Evolutionary conservation across 2,888 invertebrate genomes (phyloP).

Genomic region (Mythimna pallens): DNA sequence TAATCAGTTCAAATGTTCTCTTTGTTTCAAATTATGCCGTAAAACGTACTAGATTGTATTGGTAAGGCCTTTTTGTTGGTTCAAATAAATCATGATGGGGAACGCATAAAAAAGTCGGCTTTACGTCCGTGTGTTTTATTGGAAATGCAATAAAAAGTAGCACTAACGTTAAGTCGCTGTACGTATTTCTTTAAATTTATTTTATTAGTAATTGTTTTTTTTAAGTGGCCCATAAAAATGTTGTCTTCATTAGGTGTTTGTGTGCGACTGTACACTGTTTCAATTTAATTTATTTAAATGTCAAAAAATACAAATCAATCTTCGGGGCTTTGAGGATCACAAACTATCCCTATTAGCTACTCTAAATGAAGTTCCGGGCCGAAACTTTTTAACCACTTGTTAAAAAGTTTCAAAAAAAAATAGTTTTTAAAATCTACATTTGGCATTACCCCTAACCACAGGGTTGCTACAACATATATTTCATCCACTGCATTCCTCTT

Average conservation of each 20-base stretch:
- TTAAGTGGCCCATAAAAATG: conserved; percentile 25
- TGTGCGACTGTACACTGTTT: conserved; percentile 21
- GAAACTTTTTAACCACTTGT: conserved; percentile 13
- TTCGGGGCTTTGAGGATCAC: background rate
- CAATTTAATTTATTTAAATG: background rate
- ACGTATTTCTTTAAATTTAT: conserved; percentile 59
- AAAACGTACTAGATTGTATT: conserved; percentile 59
- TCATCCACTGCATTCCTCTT: conserved; percentile 32
- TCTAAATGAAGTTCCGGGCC: conserved; percentile 5
- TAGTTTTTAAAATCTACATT: conserved; percentile 13
- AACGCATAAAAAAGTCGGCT: conserved; percentile 62
- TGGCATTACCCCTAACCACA: conserved; percentile 19
- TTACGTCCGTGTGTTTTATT: conserved; percentile 64
- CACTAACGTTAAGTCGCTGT: conserved; percentile 57
- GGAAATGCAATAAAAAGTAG: conserved; percentile 57
- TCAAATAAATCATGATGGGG: conserved; percentile 64
- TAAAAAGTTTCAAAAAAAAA: background rate
- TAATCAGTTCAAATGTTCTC: conserved; percentile 78
- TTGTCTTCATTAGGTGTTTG: conserved; percentile 45
- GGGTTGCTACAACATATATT: conserved; percentile 23
- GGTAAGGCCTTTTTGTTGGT: conserved; percentile 56
- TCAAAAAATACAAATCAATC: background rate
- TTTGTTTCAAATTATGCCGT: conserved; percentile 68
- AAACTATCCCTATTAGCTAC: conserved; percentile 15
- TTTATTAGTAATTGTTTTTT: conserved; percentile 42